Conservation (phyloP, 2,113 vertebrate genomes). For the Pterocles orientalis region DNA sequence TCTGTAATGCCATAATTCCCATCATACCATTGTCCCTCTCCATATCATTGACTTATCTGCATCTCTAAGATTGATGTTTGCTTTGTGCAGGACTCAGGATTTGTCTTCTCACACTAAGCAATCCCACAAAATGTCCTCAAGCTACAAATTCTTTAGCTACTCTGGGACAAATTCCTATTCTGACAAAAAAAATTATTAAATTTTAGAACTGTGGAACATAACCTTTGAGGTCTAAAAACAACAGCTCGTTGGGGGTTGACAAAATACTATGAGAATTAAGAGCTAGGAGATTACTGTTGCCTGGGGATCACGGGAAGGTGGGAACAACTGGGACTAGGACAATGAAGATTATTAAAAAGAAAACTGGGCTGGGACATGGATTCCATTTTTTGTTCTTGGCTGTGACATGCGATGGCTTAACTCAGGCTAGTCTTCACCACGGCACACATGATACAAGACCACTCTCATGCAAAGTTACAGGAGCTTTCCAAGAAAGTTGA, state of each 20-base stretch:
- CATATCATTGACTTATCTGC: neutral
- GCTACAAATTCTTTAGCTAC: neutral
- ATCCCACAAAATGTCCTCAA: neutral
- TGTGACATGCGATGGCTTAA: neutral
- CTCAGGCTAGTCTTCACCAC: neutral
- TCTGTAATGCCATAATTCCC: neutral
- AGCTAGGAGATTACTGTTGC: neutral
- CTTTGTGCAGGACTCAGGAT: neutral
- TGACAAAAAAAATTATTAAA: neutral
- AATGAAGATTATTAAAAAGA: neutral
- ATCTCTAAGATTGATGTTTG: neutral
- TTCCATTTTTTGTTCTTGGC: neutral
- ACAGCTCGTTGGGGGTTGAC: neutral
- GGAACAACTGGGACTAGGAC: neutral
- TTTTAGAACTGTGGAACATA: neutral
- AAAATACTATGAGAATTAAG: neutral
- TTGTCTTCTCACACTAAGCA: neutral
- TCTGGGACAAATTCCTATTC: neutral
- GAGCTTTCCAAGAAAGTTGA: neutral
- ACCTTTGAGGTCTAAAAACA: neutral
- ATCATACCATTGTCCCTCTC: neutral
- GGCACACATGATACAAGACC: neutral
- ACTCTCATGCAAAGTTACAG: rapidly evolving
- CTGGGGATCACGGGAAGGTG: neutral
- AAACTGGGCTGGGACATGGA: neutral